These are phyloP conservation scores for Rhyacichthys aspro DNA, from an alignment of 2,797 vertebrate genomes.

Conservation along the genomic window DNA sequence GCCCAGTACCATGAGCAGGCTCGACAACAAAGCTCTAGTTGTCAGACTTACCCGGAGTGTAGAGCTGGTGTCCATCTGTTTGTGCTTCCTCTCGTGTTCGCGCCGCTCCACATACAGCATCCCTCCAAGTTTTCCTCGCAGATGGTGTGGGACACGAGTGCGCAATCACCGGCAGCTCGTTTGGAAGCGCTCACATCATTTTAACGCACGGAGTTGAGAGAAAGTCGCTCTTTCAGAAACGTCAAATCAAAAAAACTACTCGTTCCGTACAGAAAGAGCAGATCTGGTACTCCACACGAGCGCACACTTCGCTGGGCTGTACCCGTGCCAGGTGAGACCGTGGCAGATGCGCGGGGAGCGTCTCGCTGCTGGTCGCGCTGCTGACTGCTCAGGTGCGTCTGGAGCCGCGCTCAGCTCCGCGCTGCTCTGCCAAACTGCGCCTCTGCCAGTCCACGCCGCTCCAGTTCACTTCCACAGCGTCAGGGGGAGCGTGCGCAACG, in stretches of 20 bases:
- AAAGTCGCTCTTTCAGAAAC: slow-evolving; percentile 34
- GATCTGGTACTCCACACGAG: slow-evolving; percentile 22
- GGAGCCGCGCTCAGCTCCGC: slow-evolving; percentile 44
- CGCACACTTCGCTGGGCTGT: slow-evolving; percentile 1
- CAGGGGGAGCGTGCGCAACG: slow-evolving; percentile 44
- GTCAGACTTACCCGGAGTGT: slow-evolving; percentile 61
- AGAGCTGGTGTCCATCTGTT: slow-evolving; percentile 54
- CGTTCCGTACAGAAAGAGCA: slow-evolving; percentile 13
- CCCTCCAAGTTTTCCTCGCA: slow-evolving; percentile 58
- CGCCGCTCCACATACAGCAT: slow-evolving; percentile 37
- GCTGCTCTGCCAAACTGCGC: slow-evolving; percentile 34
- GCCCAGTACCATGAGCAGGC: no score
- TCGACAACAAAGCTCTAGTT: not conserved
- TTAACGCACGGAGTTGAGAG: slow-evolving; percentile 24
- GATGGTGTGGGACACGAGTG: slow-evolving; percentile 39
- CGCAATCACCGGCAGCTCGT: not conserved
- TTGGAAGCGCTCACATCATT: not conserved
- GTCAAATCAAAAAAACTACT: not conserved
- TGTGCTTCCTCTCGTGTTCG: slow-evolving; percentile 27
- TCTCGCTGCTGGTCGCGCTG: slow-evolving; percentile 12
- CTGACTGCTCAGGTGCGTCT: slow-evolving; percentile 48
- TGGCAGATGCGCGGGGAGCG: slow-evolving; percentile 26
- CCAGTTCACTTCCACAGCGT: slow-evolving; percentile 31
- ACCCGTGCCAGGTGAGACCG: slow-evolving; percentile 10
- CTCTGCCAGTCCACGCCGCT: slow-evolving; percentile 22